Evolutionary conservation across 2,113 vertebrate genomes (phyloP), one percentile per base, ranked within the genome.

Genomic region (Thalassarche chlororhynchos): DNA sequence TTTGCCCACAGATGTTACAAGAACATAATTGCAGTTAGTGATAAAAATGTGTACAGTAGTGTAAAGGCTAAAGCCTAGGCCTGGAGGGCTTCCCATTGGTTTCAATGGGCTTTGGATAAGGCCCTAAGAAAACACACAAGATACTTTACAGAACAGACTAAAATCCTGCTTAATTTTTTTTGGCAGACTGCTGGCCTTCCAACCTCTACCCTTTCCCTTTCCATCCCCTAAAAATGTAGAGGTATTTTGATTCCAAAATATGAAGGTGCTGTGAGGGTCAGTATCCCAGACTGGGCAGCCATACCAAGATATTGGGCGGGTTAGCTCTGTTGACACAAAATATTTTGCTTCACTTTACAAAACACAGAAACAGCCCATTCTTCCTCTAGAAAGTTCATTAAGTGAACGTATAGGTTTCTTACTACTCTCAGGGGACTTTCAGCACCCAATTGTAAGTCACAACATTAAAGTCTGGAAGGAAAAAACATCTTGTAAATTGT

Each of bases 401-500:
- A 32, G 12, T 75, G 42, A 44, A 91, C 1, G 2, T 89, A 89
- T 18, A 68, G 69, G 79, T 86, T 84, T 36, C 60, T 92, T 44
- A 31, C 54, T 71, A 4, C 17, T 84, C 49, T 58, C 31, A 10
- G 29, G 47, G 49, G 55, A 25, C 83, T 89, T 84, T 28, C 38
- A 75, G 88, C 83, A 87, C 88, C 76, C 57, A 49, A 1, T 84
- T 71, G 64, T 84, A 80, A 95, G 42, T 91, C 58, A 15, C 24
- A 58, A 65, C 23, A 17, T 32, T 86, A 7, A 86, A 88, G 72
- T 87, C 74, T 90, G 72, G 31, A 81, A 81, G 76, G 52, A 84
- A 94, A 81, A 77, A 89, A 84, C 46, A 47, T 94, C 69, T 82
- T 85, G 75, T 90, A 74, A 90, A 84, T 89, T n/a, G 76, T 92